Evolutionary conservation across 2,888 invertebrate genomes (phyloP), one percentile per base, ranked within the genome.

Genomic region (Tethea ocularis): DNA sequence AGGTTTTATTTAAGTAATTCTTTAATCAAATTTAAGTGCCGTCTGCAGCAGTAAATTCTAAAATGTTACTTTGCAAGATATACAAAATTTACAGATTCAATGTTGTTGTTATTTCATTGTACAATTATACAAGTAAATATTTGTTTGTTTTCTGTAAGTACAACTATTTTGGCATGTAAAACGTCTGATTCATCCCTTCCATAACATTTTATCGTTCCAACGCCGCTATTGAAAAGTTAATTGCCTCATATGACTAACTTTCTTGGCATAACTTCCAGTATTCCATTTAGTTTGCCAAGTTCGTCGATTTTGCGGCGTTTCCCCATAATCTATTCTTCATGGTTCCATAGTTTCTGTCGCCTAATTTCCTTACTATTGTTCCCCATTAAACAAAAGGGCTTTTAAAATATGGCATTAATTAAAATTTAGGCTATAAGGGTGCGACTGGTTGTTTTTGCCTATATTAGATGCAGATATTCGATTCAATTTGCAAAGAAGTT

Each of bases 181-280:
- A 13, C 33, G 20, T 22, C 33, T 26, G 52, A 33, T 33, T 54
- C 22, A 54, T 36, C 36, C 20, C 22, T 22, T 26, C 29, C 22
- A 33, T 17, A 29, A 53, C 20, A 17, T 54, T 54, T 54, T 54
- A 33, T 54, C 33, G 29, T 54, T 22, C 13, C 13, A 33, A 22
- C 33, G 11, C 33, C 20, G 33, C 54, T 22, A 54, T 54, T 54
- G 54, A 54, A 54, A 54, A 54, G 54, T 54, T 54, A 54, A 54
- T 54, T 54, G 54, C 54, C 33, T 36, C 54, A 54, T 67, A 64
- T 68, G 72, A 23, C 62, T 24, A 72, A 73, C 56, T 73, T 73
- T 67, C 70, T 67, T 68, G 72, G 74, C 70, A 58, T 57, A 54
- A 46, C 61, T 55, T 68, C 74, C 68, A 62, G 70, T 58, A 29